Base-by-base conservation (phyloP, 2,888 invertebrate genomes). In the Diplolepis rosae region DNA sequence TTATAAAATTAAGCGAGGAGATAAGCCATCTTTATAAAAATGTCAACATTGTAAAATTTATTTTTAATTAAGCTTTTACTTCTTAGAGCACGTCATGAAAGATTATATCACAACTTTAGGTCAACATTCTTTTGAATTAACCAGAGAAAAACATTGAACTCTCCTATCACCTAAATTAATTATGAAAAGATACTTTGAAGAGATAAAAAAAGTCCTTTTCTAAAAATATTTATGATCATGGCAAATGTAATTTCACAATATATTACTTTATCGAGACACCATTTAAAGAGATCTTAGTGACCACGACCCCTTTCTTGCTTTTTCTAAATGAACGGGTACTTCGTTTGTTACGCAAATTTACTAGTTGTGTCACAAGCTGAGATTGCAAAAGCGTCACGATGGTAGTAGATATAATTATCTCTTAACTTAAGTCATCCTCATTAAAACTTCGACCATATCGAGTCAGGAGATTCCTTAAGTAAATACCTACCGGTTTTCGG, bases 321-420 rank as follows among this genome's bases (percentile, higher is more conserved):
- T 39, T 61, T 61, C n/a, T n/a, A 61, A 61, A 32, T 61, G 56
- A 61, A 24, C 13, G 35, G 56, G 56, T 61, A 61, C 56, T 61
- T 61, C 22, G 24, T 61, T 61, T 61, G 35, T 35, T 61, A 61
- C 35, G 56, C 56, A 61, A 61, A 61, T 61, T 13, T 18, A n/a
- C 35, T n/a, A 35, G 39, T 61, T 35, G 39, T 35, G 24, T 35
- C n/a, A 61, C 22, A 28, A 32, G 18, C 13, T 22, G 56, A 61
- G 56, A 32, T 39, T 61, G 56, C 56, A n/a, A 61, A 61, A 61
- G 39, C 56, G 56, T 61, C 35, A 61, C 56, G 22, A 61, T 61
- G 39, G 56, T 22, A 35, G 56, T 35, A 35, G 56, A 61, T 61
- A n/a, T n/a, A 61, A 61, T 61, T n/a, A 61, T 61, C 56, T 61